Percentiles rank a stretch among this genome's conserved stretches.
phyloP scores from a whole-genome alignment of 1,140 invertebrate genomes.

The Capitella teleta region DNA sequence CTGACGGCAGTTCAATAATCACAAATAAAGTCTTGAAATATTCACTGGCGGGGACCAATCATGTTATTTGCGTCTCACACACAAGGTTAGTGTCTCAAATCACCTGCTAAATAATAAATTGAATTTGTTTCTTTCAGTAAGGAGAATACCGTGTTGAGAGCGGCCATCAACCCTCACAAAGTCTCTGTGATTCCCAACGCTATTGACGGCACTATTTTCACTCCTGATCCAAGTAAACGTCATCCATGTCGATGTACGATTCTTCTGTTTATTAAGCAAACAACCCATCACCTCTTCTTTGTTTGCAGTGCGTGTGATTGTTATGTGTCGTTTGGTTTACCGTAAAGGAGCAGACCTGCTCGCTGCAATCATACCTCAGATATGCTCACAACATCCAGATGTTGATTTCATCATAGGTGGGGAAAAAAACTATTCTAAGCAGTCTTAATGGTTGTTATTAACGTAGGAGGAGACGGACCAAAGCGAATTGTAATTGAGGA shows the following conservation, averaged over 20 bases:
- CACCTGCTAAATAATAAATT: background rate
- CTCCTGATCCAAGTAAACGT: constrained; percentile 62
- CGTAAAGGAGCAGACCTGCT: constrained; percentile 96
- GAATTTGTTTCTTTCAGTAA: constrained; percentile 53
- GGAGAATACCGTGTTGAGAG: constrained; percentile 94
- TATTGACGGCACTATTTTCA: constrained; percentile 84
- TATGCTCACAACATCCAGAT: constrained; percentile 69
- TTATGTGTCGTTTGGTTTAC: constrained; percentile 92
- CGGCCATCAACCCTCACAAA: constrained; percentile 64
- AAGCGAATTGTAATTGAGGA: constrained; percentile 92
- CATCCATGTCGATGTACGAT: constrained; percentile 48
- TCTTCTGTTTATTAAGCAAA: background rate
- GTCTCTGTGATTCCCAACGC: constrained; percentile 99
- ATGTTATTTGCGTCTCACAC: constrained; percentile 97
- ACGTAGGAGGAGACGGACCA: constrained; percentile 86
- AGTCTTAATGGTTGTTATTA: background rate
- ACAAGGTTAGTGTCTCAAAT: constrained; percentile 51
- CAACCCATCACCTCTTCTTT: constrained; percentile 16
- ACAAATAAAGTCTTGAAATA: constrained; percentile 89
- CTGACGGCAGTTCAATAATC: constrained; percentile 89
- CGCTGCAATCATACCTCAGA: constrained; percentile 78
- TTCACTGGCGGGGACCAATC: constrained; percentile 77
- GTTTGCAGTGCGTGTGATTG: constrained; percentile 73
- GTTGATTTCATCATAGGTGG: constrained; percentile 54
- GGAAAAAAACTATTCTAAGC: background rate